Evolutionary conservation across 2,888 invertebrate species (phyloP).

Genomic region (Kryphioiulus occultus): DNA sequence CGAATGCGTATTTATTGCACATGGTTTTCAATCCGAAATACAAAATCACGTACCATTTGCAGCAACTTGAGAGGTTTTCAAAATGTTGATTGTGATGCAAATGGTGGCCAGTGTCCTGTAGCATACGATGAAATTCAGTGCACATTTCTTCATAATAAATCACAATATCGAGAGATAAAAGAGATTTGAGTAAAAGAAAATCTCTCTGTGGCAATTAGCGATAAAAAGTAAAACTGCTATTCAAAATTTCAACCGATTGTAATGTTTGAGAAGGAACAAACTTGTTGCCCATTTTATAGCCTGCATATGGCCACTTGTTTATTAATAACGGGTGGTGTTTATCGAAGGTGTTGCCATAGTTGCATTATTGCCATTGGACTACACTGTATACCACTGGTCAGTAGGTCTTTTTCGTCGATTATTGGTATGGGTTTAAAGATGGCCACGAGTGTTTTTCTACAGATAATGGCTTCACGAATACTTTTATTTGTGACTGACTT

Average conservation of each 20-base stretch:
- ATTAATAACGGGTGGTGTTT: conserved; percentile 18
- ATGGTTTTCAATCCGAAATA: not conserved
- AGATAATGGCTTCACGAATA: not conserved
- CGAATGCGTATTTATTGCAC: too few relatives aligned
- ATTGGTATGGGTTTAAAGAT: not conserved
- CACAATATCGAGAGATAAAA: not conserved
- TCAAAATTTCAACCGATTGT: not conserved
- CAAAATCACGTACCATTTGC: not conserved
- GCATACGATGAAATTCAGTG: not conserved
- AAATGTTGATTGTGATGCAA: not conserved
- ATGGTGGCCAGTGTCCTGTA: not conserved
- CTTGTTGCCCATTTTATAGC: conserved; percentile 40
- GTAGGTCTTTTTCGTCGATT: not conserved
- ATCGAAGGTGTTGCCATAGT: conserved; percentile 26
- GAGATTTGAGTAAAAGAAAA: not conserved
- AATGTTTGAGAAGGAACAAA: not conserved
- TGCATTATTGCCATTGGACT: conserved; percentile 11
- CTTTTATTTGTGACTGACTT: not conserved
- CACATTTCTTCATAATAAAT: conserved; percentile 28
- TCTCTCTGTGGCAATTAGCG: not conserved
- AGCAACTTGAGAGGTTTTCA: not conserved
- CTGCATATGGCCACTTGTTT: conserved; percentile 32
- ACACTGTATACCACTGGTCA: conserved; percentile 18
- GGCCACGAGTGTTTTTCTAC: not conserved
- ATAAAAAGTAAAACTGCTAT: not conserved